phyloP scores from a whole-genome alignment of 2,888 invertebrate genomes.

The Stramonita haemastoma region DNA sequence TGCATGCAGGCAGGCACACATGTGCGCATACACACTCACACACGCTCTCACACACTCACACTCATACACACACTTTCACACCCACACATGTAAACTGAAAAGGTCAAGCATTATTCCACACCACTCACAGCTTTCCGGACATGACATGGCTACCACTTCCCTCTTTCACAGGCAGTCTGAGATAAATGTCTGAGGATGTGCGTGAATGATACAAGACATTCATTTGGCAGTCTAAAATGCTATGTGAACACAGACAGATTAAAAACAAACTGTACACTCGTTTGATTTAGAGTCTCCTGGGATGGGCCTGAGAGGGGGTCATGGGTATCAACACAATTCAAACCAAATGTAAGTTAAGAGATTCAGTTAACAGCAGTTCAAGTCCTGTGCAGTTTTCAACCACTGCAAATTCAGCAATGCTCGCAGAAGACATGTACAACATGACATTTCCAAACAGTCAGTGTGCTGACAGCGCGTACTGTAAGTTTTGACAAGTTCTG shows the following conservation, averaged over 20 bases:
- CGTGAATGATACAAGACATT: conserved; percentile 23
- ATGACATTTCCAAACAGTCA: not conserved
- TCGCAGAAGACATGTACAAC: conserved; percentile 6
- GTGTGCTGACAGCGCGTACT: not conserved
- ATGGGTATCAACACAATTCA: conserved; percentile 14
- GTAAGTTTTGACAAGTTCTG: conserved; percentile 34
- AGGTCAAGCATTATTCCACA: not conserved
- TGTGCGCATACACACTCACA: not conserved
- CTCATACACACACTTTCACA: conserved; percentile 7
- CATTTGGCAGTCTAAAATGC: conserved; percentile 30
- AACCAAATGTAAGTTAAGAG: conserved; percentile 25
- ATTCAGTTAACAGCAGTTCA: conserved; percentile 37
- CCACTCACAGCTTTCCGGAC: not conserved
- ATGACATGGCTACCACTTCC: not conserved
- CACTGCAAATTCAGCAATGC: conserved; percentile 26
- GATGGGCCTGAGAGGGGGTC: conserved; percentile 26
- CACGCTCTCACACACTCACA: not conserved
- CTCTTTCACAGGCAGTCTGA: conserved; percentile 20
- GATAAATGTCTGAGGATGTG: conserved; percentile 5
- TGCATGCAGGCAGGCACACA: not conserved
- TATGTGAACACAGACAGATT: conserved; percentile 29
- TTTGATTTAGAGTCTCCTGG: conserved; percentile 27
- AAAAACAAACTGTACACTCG: conserved; percentile 35
- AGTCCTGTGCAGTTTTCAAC: conserved; percentile 23
- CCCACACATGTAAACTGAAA: not conserved